Base-by-base conservation (phyloP, 2,888 invertebrate genomes). In the Altica lythri region DNA sequence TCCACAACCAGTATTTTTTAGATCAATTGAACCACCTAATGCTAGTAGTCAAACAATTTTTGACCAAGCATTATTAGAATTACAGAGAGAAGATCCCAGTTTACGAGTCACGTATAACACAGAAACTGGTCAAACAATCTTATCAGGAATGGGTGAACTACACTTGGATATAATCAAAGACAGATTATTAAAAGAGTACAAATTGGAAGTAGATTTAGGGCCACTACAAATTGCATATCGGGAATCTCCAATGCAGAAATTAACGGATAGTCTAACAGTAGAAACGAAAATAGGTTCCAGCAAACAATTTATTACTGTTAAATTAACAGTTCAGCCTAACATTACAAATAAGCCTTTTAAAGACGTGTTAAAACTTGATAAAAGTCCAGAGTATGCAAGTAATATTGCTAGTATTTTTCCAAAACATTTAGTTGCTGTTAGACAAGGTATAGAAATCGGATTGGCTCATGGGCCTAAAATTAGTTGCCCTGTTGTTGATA, bases 101-200 rank as follows among this genome's bases (percentile, higher is more conserved):
- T 78, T 95, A 38, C 77, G 86, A 60, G 91, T 95, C 4, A 80
- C 78, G 32, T 78, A 83, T 9, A 88, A 95, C 70, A 73, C 81
- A 1, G 92, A 92, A 56, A 91, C 91, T 0, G 92, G 91, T 0
- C 95, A 97, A 79, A 90, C 89, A 0, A 86, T 95, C 43, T 79
- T 95, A 2, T 89, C 88, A 48, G 94, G 97, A 9, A 98, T 98
- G 98, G 99, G 99, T 1, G 97, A 99, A 75, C 81, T 99, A 1
- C 99, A 99, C 73, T 80, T 99, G 56, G 97, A 99, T 62, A 88
- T 97, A 55, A 89, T 97, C 29, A 90, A 88, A 71, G 93, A 96
- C 63, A 82, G 98, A 13, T 86, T 99, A 43, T 75, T 84, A 35
- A 85, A 86, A 48, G 95, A 98, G 68, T 97, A 92, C 75, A 91